Percentiles rank a stretch among this genome's conserved stretches.
Evolutionary conservation across 1,140 invertebrate genomes (phyloP).

Genomic region (Drosophila parabipectinata): DNA sequence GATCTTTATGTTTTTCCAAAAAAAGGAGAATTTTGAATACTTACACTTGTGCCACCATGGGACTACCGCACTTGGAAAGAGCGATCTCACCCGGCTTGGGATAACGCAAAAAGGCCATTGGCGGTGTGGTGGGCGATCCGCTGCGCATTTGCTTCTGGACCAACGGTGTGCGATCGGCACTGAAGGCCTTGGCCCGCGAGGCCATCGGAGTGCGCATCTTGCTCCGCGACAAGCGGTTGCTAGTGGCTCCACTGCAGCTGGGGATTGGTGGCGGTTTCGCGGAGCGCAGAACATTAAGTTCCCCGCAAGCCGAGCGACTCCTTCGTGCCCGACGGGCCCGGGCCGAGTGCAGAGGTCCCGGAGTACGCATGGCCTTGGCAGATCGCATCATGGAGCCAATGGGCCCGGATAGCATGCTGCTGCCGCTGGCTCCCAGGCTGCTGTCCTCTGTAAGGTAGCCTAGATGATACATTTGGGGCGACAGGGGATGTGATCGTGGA

Average conservation of each 20-base stretch:
- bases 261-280: conserved; percentile 24
- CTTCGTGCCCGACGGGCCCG: conserved; percentile 66
- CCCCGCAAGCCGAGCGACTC: conserved; percentile 71
- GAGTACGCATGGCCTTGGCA: conserved; percentile 59
- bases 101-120: conserved; percentile 85
- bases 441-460: conserved; percentile 84
- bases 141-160: conserved; percentile 15
- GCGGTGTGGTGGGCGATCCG: conserved; percentile 84
- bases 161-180: conserved; percentile 71
- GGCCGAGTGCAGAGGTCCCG: conserved; percentile 77
- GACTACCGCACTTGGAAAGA: conserved; percentile 87
- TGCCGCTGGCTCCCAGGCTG: conserved; percentile 46
- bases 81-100: conserved; percentile 87
- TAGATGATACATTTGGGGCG: conserved; percentile 65
- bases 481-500: conserved; percentile 34
- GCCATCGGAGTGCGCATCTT: conserved; percentile 79
- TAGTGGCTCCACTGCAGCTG: background rate
- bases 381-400: conserved; percentile 54
- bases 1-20: background rate
- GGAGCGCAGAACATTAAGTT: conserved; percentile 25
- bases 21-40: conserved; percentile 5
- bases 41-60: conserved; percentile 85
- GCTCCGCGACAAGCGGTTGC: conserved; percentile 58
- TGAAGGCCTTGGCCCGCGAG: conserved; percentile 68
- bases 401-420: conserved; percentile 41